Evolutionary conservation across 2,113 vertebrate genomes (phyloP), one percentile per base, ranked within the genome.

Genomic region (Petrocephalus microphthalmus): DNA sequence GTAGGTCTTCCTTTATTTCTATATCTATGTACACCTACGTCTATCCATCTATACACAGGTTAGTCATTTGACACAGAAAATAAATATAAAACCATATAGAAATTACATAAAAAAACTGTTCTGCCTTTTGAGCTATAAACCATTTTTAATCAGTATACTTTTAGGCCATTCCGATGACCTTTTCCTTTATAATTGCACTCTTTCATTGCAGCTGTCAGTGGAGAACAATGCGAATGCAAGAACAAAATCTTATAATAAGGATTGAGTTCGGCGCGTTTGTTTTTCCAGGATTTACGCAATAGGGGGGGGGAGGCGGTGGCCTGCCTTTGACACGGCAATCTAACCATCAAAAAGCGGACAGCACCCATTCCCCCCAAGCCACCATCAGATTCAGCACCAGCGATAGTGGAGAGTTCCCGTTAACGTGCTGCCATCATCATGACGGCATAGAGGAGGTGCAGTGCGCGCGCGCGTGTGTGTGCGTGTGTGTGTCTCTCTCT

Each of bases 381-480:
- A 8, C 60, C 8, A 87, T 86, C 88, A 89, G 87, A 33, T 92
- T 92, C 92, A 92, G 91, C 90, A 92, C 92, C 89, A 91, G 86
- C 17, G 17, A 33, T 17, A 13, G 13, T 89, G 91, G 91, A 92
- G 88, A 92, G 92, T 90, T 91, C 91, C 91, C 89, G 64, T 60
- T 37, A 37, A 71, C 29, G 15, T 33, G 82, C 42, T 37, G 64
- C 60, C 54, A 25, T 67, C 60, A 67, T 29, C 60, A 10, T 67
- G 25, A 42, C 37, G 17, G 83, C 49, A 45, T 25, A 71, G 74
- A 83, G 15, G 53, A 20, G 25, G n/a, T 29, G 49, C 64, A 29
- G 56, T 37, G 25, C 37, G 2, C 20, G 57, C 22, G 57, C 22
- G 56, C 22, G 56, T 64, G 22, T 25, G 60, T 64, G 64, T 71